Conservation (phyloP, 2,888 invertebrate species). For the Pseudanteris insignis region DNA sequence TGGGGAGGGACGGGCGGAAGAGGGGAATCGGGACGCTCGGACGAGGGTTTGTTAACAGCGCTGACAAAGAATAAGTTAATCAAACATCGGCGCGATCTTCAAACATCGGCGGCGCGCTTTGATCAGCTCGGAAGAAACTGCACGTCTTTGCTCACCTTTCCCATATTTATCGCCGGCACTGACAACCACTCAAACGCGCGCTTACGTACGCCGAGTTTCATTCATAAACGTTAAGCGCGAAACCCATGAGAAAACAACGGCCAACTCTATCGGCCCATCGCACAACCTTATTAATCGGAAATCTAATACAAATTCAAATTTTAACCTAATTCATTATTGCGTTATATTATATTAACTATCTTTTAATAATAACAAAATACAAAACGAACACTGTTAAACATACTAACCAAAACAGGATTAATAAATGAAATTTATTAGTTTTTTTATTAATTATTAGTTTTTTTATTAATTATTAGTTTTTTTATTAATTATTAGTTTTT, state of each 20-base stretch:
- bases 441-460: no score
- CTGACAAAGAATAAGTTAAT: conserved; percentile 63
- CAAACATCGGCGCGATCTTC: conserved; percentile 63
- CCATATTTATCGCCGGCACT: conserved; percentile 49
- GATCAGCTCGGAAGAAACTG: conserved; percentile 57
- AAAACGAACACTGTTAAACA: no score
- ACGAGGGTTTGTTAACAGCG: conserved; percentile 59
- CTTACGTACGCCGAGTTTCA: conserved; percentile 41
- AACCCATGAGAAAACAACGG: background rate
- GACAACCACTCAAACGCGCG: conserved; percentile 39
- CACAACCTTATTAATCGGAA: no score
- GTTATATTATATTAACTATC: no score
- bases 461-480: no score
- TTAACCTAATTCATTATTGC: background rate
- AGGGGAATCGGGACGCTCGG: conserved; percentile 41
- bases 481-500: no score
- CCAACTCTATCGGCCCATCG: no score
- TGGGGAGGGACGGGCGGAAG: conserved; percentile 26
- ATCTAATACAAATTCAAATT: background rate
- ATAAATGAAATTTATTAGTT: no score
- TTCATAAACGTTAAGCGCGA: conserved; percentile 48
- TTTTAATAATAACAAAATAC: background rate
- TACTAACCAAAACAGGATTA: no score
- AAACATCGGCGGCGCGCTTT: conserved; percentile 61
- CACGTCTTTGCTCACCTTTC: conserved; percentile 53